These are phyloP conservation scores for Thripadectes ignobilis DNA, from an alignment of 2,797 vertebrate species.

Conservation along the genomic window DNA sequence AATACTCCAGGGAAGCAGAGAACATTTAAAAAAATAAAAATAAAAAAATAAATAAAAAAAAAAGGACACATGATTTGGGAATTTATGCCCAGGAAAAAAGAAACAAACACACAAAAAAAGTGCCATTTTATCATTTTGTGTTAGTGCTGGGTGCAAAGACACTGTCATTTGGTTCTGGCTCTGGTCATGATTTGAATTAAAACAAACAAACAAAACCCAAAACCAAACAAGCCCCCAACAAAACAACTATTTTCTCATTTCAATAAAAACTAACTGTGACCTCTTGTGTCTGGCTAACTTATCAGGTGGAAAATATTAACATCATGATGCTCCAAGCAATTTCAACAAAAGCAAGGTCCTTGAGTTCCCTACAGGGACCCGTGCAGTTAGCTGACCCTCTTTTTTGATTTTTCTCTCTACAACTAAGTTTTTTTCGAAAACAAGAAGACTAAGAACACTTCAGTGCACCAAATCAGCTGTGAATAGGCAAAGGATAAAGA, in stretches of 20 bases:
- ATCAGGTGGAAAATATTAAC: neutral
- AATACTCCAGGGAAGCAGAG: neutral
- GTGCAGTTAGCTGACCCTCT: neutral
- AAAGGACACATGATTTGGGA: neutral
- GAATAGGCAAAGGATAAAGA: slow-evolving; percentile 7
- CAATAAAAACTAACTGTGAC: neutral
- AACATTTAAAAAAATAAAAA: neutral
- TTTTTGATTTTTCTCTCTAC: neutral
- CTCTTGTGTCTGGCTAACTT: neutral
- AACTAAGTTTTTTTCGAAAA: neutral
- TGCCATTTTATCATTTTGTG: neutral
- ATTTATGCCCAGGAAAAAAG: neutral
- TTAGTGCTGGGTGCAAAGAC: neutral
- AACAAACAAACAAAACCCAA: neutral
- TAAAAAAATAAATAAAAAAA: neutral
- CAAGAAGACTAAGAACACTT: neutral
- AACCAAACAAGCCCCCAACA: neutral
- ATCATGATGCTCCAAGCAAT: neutral
- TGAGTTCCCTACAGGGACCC: neutral
- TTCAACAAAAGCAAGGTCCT: slow-evolving; percentile 5
- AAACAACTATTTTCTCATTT: neutral
- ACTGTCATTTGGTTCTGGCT: neutral
- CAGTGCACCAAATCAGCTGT: neutral
- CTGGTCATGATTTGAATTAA: neutral
- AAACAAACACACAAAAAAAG: neutral